phyloP scores from a whole-genome alignment of 2,888 invertebrate genomes.

The Drosophila neonasuta region DNA sequence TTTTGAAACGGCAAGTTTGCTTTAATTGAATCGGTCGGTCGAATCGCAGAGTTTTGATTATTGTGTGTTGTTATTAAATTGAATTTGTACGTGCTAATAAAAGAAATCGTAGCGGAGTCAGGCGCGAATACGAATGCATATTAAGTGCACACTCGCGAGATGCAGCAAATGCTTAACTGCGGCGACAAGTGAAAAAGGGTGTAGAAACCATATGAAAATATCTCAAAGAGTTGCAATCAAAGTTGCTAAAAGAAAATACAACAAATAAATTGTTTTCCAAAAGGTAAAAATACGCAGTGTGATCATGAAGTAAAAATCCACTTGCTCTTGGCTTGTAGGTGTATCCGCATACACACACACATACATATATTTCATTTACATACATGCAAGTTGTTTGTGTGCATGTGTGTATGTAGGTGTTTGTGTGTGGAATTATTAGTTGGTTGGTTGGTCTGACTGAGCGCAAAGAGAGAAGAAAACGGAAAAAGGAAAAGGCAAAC shows the following conservation, averaged over 20 bases:
- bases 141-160: slow-evolving; percentile 45
- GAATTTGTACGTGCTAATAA: slow-evolving; percentile 17
- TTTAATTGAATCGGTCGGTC: slow-evolving; percentile 15
- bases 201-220: slow-evolving; percentile 43
- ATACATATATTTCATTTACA: slow-evolving; percentile 13
- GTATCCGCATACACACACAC: slow-evolving; percentile 14
- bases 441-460: slow-evolving; percentile 51
- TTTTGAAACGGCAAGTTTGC: slow-evolving; percentile 39
- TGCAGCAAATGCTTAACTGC: slow-evolving; percentile 56
- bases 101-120: slow-evolving; percentile 4
- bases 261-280: slow-evolving; percentile 43
- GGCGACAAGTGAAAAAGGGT: slow-evolving; percentile 51
- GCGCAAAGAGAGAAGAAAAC: slow-evolving; percentile 51
- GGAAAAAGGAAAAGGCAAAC: slow-evolving; percentile 46
- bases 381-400: slow-evolving; percentile 3
- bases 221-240: slow-evolving; percentile 37
- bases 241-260: slow-evolving; percentile 32
- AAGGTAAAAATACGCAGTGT: slow-evolving; percentile 45
- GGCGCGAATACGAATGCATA: slow-evolving; percentile 45
- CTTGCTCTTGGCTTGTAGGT: slow-evolving; percentile 26
- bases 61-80: slow-evolving; percentile 28
- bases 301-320: slow-evolving; percentile 22
- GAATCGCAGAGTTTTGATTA: slow-evolving; percentile 13
- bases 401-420: slow-evolving; percentile 37
- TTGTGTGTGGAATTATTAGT: slow-evolving; percentile 51